Percentiles rank a stretch among this genome's conserved stretches.
These are phyloP conservation scores for Cherax quadricarinatus DNA, from an alignment of 1,140 invertebrate genomes.

Conservation along the genomic window DNA sequence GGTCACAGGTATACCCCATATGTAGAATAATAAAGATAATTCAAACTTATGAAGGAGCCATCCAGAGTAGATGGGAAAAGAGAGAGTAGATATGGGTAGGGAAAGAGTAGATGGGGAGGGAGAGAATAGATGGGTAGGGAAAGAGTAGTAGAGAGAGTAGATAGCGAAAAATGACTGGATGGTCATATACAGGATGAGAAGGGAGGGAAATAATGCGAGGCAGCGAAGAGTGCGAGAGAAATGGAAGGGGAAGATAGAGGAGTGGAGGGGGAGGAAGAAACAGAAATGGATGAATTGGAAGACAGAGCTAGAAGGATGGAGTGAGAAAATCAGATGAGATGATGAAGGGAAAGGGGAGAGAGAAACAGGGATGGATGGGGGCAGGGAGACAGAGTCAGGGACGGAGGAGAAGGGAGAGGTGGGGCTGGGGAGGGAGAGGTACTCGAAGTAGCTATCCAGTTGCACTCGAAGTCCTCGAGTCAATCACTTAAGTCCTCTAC, in stretches of 20 bases:
- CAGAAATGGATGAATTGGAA: neutral
- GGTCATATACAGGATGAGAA: neutral
- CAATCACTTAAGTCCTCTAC: slow-evolving; percentile 61
- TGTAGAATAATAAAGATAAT: too few species aligned
- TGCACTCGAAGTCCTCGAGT: slow-evolving; percentile 61
- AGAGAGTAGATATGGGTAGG: neutral
- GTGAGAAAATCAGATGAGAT: neutral
- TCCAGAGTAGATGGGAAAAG: too few species aligned
- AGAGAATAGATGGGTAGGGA: neutral
- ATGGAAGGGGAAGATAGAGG: neutral
- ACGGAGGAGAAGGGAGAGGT: too few species aligned
- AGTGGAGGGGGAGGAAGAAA: too few species aligned
- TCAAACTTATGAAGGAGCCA: too few species aligned
- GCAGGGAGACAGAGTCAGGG: neutral
- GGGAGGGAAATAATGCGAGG: too few species aligned
- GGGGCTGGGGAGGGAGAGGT: slow-evolving; percentile 5
- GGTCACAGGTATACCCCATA: too few species aligned
- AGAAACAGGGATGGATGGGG: neutral
- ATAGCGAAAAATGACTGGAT: neutral
- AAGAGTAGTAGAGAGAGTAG: neutral
- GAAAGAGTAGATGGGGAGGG: neutral
- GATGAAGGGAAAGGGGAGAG: neutral
- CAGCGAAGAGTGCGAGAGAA: neutral
- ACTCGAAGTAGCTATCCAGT: slow-evolving; percentile 50
- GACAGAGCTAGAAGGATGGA: neutral